These are phyloP conservation scores for Lepisosteus oculatus DNA, from an alignment of 2,113 vertebrate species.

Conservation along the genomic window DNA sequence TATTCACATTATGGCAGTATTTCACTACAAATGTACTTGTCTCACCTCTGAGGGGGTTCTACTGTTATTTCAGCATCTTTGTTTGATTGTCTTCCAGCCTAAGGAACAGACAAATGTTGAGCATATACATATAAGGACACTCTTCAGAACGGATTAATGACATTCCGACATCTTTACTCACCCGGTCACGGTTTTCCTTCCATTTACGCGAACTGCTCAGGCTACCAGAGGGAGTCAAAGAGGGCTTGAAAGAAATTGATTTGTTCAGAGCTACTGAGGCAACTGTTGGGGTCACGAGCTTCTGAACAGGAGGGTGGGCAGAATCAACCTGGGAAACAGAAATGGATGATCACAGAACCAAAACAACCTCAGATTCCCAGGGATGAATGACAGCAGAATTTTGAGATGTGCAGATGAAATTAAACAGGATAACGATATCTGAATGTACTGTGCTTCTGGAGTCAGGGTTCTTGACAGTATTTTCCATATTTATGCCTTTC, in stretches of 20 bases:
- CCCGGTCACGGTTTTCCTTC: slow-evolving; percentile 49
- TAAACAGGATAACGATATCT: no score
- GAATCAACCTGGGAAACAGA: slow-evolving; percentile 70
- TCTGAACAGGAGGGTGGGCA: slow-evolving; percentile 81
- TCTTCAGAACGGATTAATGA: no score
- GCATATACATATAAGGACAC: no score
- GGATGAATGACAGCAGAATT: no score
- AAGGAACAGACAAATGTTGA: neutral
- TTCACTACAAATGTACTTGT: neutral
- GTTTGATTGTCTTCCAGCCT: slow-evolving; percentile 72
- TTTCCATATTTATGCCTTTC: no score
- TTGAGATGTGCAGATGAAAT: no score
- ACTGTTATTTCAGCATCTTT: slow-evolving; percentile 53
- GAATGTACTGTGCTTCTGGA: no score
- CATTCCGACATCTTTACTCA: slow-evolving; percentile 25
- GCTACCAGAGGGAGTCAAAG: slow-evolving; percentile 73
- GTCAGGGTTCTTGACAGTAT: no score
- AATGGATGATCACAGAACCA: neutral
- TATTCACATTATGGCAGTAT: no score
- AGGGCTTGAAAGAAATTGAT: slow-evolving; percentile 84
- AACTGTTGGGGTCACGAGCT: slow-evolving; percentile 75
- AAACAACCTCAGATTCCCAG: neutral
- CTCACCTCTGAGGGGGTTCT: slow-evolving; percentile 74
- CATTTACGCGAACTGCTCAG: slow-evolving; percentile 64
- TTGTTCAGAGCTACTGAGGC: slow-evolving; percentile 67